Evolutionary conservation across 2,797 vertebrate genomes (phyloP).

Genomic region (Ptychobarbus kaznakovi): DNA sequence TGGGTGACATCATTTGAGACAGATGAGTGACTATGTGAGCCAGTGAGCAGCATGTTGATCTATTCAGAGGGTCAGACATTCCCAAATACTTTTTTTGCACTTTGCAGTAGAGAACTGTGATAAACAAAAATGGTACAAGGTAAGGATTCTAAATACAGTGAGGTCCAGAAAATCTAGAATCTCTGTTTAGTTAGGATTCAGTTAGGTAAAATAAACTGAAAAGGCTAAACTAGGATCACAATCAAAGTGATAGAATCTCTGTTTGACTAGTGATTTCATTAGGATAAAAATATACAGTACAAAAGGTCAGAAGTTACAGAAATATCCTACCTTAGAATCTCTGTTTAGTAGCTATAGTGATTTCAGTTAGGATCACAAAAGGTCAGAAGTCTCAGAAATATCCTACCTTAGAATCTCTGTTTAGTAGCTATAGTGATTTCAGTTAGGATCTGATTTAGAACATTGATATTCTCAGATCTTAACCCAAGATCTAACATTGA

Average conservation of each 20-base stretch:
- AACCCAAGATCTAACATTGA: too few species aligned
- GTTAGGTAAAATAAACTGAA: neutral
- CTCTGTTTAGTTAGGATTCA: neutral
- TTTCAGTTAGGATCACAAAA: too few species aligned
- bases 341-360: too few species aligned
- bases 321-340: too few species aligned
- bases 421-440: neutral
- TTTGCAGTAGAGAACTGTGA: neutral
- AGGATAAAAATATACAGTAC: neutral
- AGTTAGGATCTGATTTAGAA: neutral
- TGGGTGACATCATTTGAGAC: neutral
- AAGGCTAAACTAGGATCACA: too few species aligned
- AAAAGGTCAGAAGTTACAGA: neutral
- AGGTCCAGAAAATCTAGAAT: neutral
- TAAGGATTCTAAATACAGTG: neutral
- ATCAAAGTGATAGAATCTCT: too few species aligned
- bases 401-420: neutral
- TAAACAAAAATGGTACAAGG: too few species aligned
- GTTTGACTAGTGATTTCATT: too few species aligned
- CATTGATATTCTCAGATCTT: neutral
- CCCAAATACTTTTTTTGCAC: neutral
- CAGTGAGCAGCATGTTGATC: neutral
- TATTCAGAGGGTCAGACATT: conserved; percentile 30
- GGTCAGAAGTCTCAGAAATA: neutral
- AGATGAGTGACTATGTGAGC: neutral